Conservation (phyloP, 1,140 invertebrate genomes). For the Drosophila neocordata region DNA sequence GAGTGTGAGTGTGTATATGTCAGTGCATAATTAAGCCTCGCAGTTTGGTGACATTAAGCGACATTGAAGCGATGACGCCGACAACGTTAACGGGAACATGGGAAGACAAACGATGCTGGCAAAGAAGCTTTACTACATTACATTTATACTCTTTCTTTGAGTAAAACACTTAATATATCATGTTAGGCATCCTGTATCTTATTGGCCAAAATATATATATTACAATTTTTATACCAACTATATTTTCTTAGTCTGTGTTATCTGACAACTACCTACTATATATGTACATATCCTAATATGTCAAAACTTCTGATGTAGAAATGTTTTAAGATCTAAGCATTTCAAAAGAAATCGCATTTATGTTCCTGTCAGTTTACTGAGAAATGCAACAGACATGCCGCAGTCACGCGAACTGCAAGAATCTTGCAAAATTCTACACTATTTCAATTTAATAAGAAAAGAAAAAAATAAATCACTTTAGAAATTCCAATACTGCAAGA, state of each 20-base stretch:
- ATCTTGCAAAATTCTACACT: background rate
- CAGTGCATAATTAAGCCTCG: slow-evolving; percentile 65
- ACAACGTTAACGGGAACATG: background rate
- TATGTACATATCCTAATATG: background rate
- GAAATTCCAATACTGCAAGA: no score
- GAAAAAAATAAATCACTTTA: no score
- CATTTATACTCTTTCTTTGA: background rate
- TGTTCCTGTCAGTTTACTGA: background rate
- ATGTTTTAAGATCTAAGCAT: background rate
- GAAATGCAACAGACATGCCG: background rate
- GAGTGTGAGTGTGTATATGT: slow-evolving; percentile 33
- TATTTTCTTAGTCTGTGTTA: no score
- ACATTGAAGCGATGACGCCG: slow-evolving; percentile 51
- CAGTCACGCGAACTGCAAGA: background rate
- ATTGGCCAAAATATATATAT: no score
- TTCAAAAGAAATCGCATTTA: background rate
- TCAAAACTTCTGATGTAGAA: background rate
- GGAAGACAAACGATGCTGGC: slow-evolving; percentile 46
- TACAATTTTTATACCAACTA: no score
- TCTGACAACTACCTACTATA: no score
- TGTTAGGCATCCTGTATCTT: no score
- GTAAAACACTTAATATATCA: no score
- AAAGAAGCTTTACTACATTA: slow-evolving; percentile 50
- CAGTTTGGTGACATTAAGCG: slow-evolving; percentile 68
- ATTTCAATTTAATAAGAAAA: no score